A percentile compares a stretch with the other conserved stretches of the same genome.
These are phyloP conservation scores for Drosophila antonietae DNA, from an alignment of 2,888 invertebrate genomes.

Conservation along the genomic window DNA sequence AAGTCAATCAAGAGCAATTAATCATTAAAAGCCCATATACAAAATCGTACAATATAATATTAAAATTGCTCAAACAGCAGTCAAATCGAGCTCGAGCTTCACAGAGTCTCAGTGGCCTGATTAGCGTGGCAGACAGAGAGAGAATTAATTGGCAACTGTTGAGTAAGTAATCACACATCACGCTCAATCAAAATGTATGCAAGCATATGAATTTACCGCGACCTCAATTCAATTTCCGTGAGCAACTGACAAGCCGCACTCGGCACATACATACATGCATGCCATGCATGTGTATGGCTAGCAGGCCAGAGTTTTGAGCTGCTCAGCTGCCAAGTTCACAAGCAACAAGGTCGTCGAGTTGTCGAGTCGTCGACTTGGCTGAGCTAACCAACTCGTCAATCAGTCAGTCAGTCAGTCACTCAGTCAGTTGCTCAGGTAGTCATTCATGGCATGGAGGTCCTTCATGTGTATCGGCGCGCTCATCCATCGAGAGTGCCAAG, in stretches of 20 bases:
- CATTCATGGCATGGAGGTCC: conserved; percentile 28
- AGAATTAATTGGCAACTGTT: conserved; percentile 1
- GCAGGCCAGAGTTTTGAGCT: conserved; percentile 13
- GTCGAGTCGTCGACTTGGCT: conserved; percentile 24
- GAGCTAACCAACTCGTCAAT: conserved; percentile 38
- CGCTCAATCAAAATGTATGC: conserved; percentile 47
- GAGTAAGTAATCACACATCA: conserved; percentile 11
- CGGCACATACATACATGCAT: background rate
- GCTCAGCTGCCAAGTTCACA: conserved; percentile 53
- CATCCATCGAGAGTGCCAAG: conserved; percentile 60
- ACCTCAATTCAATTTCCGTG: conserved; percentile 54
- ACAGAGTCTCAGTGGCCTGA: too few species aligned
- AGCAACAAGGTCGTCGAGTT: conserved; percentile 61
- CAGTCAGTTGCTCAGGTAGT: conserved; percentile 26
- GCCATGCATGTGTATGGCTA: background rate
- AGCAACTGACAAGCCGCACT: conserved; percentile 31
- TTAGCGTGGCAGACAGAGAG: background rate
- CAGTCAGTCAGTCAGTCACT: conserved; percentile 34
- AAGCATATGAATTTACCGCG: conserved; percentile 33
- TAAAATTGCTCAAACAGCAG: background rate
- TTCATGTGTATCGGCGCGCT: conserved; percentile 38
- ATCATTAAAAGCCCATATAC: background rate
- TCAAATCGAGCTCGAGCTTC: background rate
- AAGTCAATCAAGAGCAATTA: background rate
- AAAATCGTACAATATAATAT: background rate